Conservation (phyloP, 1,140 invertebrate genomes). For the Camponotus floridanus region DNA sequence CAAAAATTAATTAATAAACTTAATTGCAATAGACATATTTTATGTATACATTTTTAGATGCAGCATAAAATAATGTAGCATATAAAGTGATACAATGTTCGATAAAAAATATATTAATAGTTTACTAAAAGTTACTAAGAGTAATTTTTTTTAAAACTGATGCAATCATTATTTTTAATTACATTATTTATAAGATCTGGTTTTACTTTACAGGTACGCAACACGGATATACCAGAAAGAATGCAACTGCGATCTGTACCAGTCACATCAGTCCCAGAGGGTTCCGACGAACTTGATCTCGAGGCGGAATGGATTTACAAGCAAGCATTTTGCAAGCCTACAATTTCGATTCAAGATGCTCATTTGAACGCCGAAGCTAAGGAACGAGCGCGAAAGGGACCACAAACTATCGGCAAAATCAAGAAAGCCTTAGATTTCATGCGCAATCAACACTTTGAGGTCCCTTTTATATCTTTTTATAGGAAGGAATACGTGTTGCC, state of each 20-base stretch:
- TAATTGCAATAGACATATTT: not conserved
- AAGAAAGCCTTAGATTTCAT: conserved; percentile 98
- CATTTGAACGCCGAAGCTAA: conserved; percentile 87
- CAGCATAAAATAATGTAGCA: not conserved
- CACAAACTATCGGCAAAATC: conserved; percentile 94
- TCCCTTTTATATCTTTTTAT: conserved; percentile 99
- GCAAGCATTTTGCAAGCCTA: conserved; percentile 95
- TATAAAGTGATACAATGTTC: no score
- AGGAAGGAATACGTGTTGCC: conserved; percentile 99
- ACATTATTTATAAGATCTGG: not conserved
- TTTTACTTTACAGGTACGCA: conserved; percentile 89
- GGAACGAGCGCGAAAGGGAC: conserved; percentile 87
- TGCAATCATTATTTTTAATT: not conserved
- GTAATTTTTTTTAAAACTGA: conserved; percentile 7
- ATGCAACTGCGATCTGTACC: conserved; percentile 97
- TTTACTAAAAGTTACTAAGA: not conserved
- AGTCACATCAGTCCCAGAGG: conserved; percentile 92
- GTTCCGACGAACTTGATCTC: conserved; percentile 95
- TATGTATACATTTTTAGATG: not conserved
- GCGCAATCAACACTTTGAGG: conserved; percentile 97
- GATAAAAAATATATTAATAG: no score
- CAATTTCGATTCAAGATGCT: conserved; percentile 92
- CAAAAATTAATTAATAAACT: conserved; percentile 21
- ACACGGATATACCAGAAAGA: conserved; percentile 95
- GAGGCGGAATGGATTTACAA: conserved; percentile 99